Percentiles rank a stretch among this genome's conserved stretches.
Evolutionary conservation across 2,888 invertebrate species (phyloP).

Genomic region (Capitulum mitella): DNA sequence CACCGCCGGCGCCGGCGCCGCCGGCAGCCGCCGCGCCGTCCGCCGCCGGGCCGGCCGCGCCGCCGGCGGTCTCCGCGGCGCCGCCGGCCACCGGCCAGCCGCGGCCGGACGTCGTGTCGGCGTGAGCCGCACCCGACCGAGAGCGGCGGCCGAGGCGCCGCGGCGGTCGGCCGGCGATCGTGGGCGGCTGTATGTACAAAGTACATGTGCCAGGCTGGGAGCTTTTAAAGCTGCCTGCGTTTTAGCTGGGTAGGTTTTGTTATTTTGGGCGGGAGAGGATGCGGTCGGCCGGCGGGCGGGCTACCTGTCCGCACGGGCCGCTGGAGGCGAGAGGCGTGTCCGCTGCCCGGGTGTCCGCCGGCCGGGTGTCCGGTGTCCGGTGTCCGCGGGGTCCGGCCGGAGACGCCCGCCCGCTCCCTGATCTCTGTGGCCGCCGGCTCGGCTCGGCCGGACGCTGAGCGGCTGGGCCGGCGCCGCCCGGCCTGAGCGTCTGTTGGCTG

Average conservation of each 20-base stretch:
- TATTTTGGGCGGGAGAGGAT: neutral
- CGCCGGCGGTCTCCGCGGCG: neutral
- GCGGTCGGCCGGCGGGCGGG: neutral
- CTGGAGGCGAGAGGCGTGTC: neutral
- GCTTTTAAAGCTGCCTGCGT: slow-evolving; percentile 2
- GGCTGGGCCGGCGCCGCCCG: neutral
- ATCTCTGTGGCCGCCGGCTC: neutral
- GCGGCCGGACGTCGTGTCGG: neutral
- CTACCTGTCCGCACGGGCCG: neutral
- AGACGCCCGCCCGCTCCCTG: neutral
- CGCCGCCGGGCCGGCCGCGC: neutral
- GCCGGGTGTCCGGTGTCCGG: neutral
- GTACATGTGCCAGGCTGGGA: slow-evolving; percentile 2
- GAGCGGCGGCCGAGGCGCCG: neutral
- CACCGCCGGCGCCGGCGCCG: neutral
- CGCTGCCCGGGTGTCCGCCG: neutral
- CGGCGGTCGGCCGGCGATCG: too few relatives aligned
- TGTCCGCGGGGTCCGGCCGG: neutral
- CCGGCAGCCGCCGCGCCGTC: neutral
- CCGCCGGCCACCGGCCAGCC: slow-evolving; percentile 9
- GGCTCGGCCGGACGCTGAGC: neutral
- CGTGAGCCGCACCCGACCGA: too few relatives aligned
- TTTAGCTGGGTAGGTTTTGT: neutral
- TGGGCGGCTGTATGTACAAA: slow-evolving; percentile 11
- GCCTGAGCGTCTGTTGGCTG: neutral